Evolutionary conservation across 64 coral and sea anemone genomes (phyloP), one percentile per base, ranked within the genome.

Genomic region (Trachythela sp.): DNA sequence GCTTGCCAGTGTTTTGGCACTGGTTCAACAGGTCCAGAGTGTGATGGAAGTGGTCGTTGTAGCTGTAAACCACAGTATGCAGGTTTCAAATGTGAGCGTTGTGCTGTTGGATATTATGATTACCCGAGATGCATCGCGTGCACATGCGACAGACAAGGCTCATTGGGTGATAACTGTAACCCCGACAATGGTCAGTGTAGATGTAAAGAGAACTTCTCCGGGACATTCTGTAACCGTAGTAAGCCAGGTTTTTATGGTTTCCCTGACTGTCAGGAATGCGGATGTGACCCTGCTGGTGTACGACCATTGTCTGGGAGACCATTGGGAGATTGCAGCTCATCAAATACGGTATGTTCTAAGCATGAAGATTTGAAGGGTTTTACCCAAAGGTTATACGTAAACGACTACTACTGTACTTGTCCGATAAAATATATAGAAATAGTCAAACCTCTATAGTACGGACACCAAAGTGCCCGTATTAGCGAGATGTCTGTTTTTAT

Each of bases 61-160:
- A 43, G 31, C 7, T 97, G 95, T 88, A 90, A 84, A 84, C 88
- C 90, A 9, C 94, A 97, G 80, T 97, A 97, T 60, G 59, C 90
- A 2, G 95, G 95, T 18, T 33, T n/a, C 13, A 94, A 91, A 35
- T 97, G 95, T 64, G 38, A 87, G 41, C 87, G 90, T n/a, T 97
- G 95, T 51, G 36, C 48, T 2, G 38, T 88, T 26, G 95, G 95
- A 41, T 94, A 86, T 90, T 97, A 97, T 88, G 72, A 54, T 80
- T 97, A 97, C 84, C 93, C 95, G 2, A 89, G 89, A 22, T 97
- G 95, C 84, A 85, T 88, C 11, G 92, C 92, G 54, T 97, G 95
- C 59, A 77, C 88, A 3, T 97, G 95, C 52, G 95, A 97, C 42
- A 59, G 15, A 59, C 54, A 59, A 29, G 95, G 95, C 40, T 77